Base-by-base conservation (phyloP, 2,113 vertebrate species). In the Rutilus rutilus region DNA sequence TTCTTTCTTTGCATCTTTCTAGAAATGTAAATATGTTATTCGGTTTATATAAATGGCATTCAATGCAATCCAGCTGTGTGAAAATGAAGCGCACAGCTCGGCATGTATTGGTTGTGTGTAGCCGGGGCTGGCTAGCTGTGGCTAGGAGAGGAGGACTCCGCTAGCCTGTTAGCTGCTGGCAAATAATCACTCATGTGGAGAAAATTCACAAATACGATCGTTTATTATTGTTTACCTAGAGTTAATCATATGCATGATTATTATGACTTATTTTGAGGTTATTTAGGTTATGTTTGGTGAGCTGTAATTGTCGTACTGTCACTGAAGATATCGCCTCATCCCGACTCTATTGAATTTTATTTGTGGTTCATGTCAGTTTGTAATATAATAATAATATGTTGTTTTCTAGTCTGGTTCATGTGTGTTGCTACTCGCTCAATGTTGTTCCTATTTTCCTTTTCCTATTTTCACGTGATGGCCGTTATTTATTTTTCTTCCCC, bases 131-230 rank as follows among this genome's bases (percentile, higher is more conserved):
- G 30, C 64, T 83, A 83, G 64, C 45, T 33, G 19, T 33, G 79
- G 80, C 64, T 82, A 82, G 45, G 78, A 25, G 11, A 27, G 21
- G 14, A 45, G 60, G 81, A 83, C 19, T 57, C 27, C 81, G 81
- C 21, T 83, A 83, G 81, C 67, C 47, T 71, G 81, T 59, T 83
- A 83, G 82, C 82, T 83, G 82, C 65, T 73, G 82, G 50, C 47
- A 4, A 83, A 74, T 39, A 19, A 59, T 54, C 42, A 47, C 50
- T 67, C 45, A 47, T 69, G n/a, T n/a, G 62, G 62, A n/a, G 52
- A 19, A 5, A 73, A 42, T 33, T 50, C 6, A 83, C 47, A 83
- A 25, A 73, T 73, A 23, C 50, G 6, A 33, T 57, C 8, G 30
- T 73, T 73, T 73, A 74, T 42, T 73, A 57, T 11, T 19, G 39